Evolutionary conservation across 2,797 vertebrate genomes (phyloP), one percentile per base, ranked within the genome.

Genomic region (Diplodus puntazzo): DNA sequence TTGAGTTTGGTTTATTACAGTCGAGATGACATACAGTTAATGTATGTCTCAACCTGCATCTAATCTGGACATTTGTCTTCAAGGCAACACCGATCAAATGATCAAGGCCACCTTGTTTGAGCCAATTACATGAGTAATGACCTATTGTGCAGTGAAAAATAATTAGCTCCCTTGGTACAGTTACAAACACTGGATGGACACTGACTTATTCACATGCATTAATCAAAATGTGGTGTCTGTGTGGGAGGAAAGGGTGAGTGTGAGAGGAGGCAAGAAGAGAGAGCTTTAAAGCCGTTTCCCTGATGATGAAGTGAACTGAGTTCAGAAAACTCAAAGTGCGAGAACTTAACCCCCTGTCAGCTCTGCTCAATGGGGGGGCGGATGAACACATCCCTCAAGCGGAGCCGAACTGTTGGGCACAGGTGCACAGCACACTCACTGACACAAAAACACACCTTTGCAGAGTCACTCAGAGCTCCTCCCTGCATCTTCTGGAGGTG

Each of bases 1-100:
- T 25, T 68, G 52, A 60, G 42, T 79, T 73, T 62, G 25, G 16
- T 69, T 80, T 55, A 69, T 71, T 69, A 60, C 9, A 60, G 1
- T 55, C 12, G 20, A 73, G 58, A 74, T 78, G 45, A 82, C 75
- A 72, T 34, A 59, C 55, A 46, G 71, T 50, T 75, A 66, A 67
- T 17, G 30, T 30, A 54, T n/a, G 21, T 66, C 54, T 66, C 27
- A n/a, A 20, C 67, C 39, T 17, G 3, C 21, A 46, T 20, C 53
- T 59, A 64, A 78, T 76, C 46, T 34, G 14, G 34, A 74, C 63
- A 42, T 72, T 53, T 60, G 70, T 21, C 73, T 80, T 83, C 30
- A 42, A 74, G 64, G 67, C 57, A 77, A 49, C 66, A 68, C 67
- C 65, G 66, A 75, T 74, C 73, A 81, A 73, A 76, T 83, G 73